These are phyloP conservation scores for Mythimna vitellina DNA, from an alignment of 2,888 invertebrate species.

Conservation along the genomic window DNA sequence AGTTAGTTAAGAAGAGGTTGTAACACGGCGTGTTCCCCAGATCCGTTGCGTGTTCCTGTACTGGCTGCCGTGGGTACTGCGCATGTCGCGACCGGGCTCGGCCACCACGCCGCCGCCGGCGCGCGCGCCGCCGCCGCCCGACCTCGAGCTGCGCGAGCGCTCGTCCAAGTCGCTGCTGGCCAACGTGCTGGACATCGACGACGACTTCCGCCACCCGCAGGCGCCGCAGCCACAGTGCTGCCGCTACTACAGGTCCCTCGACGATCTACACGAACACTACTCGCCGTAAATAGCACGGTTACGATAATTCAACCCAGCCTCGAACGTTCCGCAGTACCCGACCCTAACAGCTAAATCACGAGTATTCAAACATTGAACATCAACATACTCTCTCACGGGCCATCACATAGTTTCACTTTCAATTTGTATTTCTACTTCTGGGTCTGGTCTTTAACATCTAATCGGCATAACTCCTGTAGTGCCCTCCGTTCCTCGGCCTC, in stretches of 20 bases:
- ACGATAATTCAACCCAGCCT: conserved; percentile 88
- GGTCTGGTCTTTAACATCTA: conserved; percentile 80
- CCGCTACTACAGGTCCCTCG: conserved; percentile 94
- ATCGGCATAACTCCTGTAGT: conserved; percentile 87
- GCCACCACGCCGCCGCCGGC: conserved; percentile 91
- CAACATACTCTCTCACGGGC: conserved; percentile 68
- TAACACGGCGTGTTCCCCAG: conserved; percentile 83
- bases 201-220: conserved; percentile 97
- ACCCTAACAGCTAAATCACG: conserved; percentile 82
- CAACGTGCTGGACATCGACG: conserved; percentile 99
- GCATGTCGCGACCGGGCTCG: conserved; percentile 96
- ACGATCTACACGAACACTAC: conserved; percentile 91
- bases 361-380: conserved; percentile 65
- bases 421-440: conserved; percentile 71
- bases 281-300: conserved; percentile 91
- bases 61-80: conserved; percentile 99
- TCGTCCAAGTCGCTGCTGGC: conserved; percentile 98
- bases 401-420: conserved; percentile 72
- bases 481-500: conserved; percentile 87
- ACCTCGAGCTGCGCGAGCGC: conserved; percentile 96
- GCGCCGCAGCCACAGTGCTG: conserved; percentile 94
- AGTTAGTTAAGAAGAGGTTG: not conserved
- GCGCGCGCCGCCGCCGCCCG: conserved; percentile 94
- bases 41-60: conserved; percentile 97
- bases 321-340: conserved; percentile 88